Evolutionary conservation across 2,888 invertebrate species (phyloP), one percentile per base, ranked within the genome.

Genomic region (Colletes collaris): DNA sequence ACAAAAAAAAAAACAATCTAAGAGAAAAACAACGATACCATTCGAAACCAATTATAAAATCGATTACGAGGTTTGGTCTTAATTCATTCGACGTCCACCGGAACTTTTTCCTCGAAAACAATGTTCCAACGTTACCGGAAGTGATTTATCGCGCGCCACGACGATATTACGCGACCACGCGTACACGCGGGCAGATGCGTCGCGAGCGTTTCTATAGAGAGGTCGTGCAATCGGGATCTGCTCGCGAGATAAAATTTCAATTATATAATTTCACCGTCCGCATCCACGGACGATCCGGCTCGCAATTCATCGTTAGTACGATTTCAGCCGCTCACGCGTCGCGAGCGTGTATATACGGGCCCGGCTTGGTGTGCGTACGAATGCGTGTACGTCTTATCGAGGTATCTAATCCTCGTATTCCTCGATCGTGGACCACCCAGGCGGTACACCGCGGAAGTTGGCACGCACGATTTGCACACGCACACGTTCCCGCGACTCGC

Each of bases 381-480:
- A 78, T 69, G 68, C 80, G 86, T 76, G 77, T 71, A 74, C 75
- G 84, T 73, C 83, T 83, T 86, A 77, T 84, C 79, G 83, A 77
- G 80, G 68, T 75, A 86, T 85, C 85, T 85, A 85, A 85, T 83
- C 76, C 81, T 74, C 76, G 79, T 85, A 86, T 86, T 82, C 84
- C 79, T 58, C 82, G 85, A 86, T 84, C 82, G 83, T 73, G 77
- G 90, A 90, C 90, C 90, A 90, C 90, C 90, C 90, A 89, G 80
- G 86, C 76, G 82, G 85, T 81, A 69, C 77, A 88, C 79, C 84
- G 88, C 90, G 90, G 88, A 90, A 90, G 89, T 90, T 86, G 82
- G 82, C 85, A 87, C 83, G 84, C 86, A 83, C 82, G 80, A 86
- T 83, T 87, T 82, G 78, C 78, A 71, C 86, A 68, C 86, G 71